Evolutionary conservation across 2,113 vertebrate genomes (phyloP), one percentile per base, ranked within the genome.

Genomic region (Elaphurus davidianus): DNA sequence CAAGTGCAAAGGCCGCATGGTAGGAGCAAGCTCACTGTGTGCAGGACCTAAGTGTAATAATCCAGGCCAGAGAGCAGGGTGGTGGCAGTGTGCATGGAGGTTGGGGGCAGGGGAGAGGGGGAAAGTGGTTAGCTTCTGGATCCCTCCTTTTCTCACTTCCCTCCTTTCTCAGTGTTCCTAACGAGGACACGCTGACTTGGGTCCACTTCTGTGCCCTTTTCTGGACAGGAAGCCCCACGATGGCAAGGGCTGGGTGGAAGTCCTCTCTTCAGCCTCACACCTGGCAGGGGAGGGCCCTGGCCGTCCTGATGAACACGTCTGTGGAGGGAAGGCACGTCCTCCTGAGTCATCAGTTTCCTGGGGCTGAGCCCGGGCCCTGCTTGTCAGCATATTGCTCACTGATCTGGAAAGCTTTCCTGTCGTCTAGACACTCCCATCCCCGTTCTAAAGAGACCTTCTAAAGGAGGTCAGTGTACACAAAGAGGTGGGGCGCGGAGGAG

Each of bases 81-180:
- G 33, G 10, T 21, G 27, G 30, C 45, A 28, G 25, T 5, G 50
- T 2, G 67, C 67, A 3, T 23, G 67, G 67, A 71, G 67, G 67
- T 19, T 71, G 67, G 4, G 1, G 67, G 67, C 2, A 7, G 1
- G 9, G 47, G 16, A 0, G 7, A 30, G 71, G 79, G 78, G 10
- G 23, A 30, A 30, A 27, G 14, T 7, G 33, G 33, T 21, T 81
- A 47, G 47, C 30, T 17, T 47, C 55, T 47, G 43, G 12, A 28
- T 36, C 79, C 21, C 7, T 97, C 78, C 15, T 64, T 87, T 30
- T 64, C 62, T 91, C 60, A 54, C 79, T 85, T 90, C 55, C 47
- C 81, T 94, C 23, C 91, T 95, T 89, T 90, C 71, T 87, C 52
- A 45, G 3, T 76, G 78, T 96, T 96, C 90, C 21, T 55, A 13